phyloP scores from a whole-genome alignment of 2,888 invertebrate species.

The Chloromyia formosa region DNA sequence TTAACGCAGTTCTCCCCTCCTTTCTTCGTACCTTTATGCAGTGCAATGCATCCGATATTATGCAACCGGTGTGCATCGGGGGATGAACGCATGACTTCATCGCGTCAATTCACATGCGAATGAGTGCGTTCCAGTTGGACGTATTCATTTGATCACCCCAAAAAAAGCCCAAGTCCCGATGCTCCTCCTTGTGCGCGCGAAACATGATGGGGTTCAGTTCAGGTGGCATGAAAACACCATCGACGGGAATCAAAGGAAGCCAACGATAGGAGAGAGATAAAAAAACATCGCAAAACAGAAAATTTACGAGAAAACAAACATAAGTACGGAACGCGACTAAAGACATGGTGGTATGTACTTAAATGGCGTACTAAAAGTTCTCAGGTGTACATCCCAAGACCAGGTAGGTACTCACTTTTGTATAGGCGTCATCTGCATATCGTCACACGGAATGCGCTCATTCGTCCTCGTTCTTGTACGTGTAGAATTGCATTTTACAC shows the following conservation, averaged over 20 bases:
- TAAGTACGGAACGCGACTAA: conserved; percentile 5
- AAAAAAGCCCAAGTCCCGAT: conserved; percentile 4
- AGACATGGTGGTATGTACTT: conserved; percentile 1
- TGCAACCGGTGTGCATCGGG: conserved; percentile 31
- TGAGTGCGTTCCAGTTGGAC: conserved; percentile 24
- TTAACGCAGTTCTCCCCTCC: not conserved
- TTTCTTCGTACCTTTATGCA: not conserved
- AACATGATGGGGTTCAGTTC: not conserved
- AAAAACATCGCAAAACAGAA: too few species aligned
- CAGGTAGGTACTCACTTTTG: conserved; percentile 5
- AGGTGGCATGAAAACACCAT: not conserved
- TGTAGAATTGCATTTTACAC: conserved; percentile 30
- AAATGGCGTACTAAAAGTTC: conserved; percentile 28
- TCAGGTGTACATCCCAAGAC: conserved; percentile 24
- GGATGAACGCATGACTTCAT: conserved; percentile 29
- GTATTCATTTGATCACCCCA: conserved; percentile 8
- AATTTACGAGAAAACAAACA: conserved; percentile 5
- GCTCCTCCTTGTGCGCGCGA: conserved; percentile 23
- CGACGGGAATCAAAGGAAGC: too few species aligned
- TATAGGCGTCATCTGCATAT: not conserved
- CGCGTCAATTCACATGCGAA: conserved; percentile 26
- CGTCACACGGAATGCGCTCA: conserved; percentile 29
- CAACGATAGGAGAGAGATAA: too few species aligned
- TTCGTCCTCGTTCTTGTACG: conserved; percentile 7
- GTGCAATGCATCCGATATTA: not conserved